Conservation (phyloP, 2,797 vertebrate genomes). For the Danio jaintianensis region DNA sequence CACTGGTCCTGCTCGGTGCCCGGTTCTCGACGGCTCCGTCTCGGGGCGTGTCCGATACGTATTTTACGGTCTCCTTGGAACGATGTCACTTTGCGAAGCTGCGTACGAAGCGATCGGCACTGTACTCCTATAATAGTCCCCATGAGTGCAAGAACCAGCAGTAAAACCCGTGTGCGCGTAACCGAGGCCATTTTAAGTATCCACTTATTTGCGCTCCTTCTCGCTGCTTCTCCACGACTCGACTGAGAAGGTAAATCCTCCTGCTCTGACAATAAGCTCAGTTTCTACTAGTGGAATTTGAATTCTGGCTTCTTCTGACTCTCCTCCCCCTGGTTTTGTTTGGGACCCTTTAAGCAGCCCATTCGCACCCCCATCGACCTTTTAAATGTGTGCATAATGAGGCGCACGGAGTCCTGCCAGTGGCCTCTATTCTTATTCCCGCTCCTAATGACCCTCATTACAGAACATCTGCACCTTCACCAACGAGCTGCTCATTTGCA, state of each 20-base stretch:
- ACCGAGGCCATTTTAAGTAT: conserved; percentile 46
- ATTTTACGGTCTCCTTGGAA: conserved; percentile 11
- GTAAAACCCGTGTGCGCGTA: conserved; percentile 54
- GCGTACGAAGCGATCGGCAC: conserved; percentile 59
- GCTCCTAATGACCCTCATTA: conserved; percentile 80
- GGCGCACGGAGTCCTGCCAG: conserved; percentile 72
- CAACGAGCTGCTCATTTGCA: conserved; percentile 62
- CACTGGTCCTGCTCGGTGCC: conserved; percentile 70
- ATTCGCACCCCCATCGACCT: conserved; percentile 73
- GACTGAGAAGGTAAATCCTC: conserved; percentile 63
- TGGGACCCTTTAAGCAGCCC: conserved; percentile 65
- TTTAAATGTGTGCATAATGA: conserved; percentile 82
- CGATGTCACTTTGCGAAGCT: conserved; percentile 19
- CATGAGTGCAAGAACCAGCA: conserved; percentile 60
- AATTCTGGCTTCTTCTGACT: conserved; percentile 66
- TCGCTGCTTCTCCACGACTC: conserved; percentile 64
- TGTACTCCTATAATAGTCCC: conserved; percentile 58
- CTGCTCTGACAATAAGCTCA: conserved; percentile 60
- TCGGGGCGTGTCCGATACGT: conserved; percentile 56
- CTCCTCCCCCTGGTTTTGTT: conserved; percentile 78
- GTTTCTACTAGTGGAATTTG: conserved; percentile 69
- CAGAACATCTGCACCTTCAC: conserved; percentile 68
- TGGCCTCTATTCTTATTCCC: conserved; percentile 75
- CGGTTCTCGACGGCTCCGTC: conserved; percentile 61
- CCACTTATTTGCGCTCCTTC: conserved; percentile 13